Evolutionary conservation across 2,888 invertebrate genomes (phyloP).

Genomic region (Caradrina clavipalpis): DNA sequence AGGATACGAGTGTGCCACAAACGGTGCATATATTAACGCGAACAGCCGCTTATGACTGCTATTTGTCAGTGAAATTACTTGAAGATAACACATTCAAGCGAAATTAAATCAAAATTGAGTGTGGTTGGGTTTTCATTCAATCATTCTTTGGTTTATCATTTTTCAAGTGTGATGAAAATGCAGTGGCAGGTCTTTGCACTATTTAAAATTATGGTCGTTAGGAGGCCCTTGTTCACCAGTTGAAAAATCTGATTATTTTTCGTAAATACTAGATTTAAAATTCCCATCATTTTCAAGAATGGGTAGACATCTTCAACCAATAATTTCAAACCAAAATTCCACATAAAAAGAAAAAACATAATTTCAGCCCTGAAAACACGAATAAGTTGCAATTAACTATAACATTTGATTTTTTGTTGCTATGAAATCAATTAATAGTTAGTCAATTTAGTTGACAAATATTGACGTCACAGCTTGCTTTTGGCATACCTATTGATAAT

Average conservation of each 20-base stretch:
- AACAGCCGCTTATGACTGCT: slow-evolving; percentile 56
- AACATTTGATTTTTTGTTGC: too few relatives aligned
- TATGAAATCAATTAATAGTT: too few relatives aligned
- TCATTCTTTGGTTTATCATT: background rate
- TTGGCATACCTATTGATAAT: too few relatives aligned
- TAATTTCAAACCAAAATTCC: too few relatives aligned
- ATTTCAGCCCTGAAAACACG: too few relatives aligned
- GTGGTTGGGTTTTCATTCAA: slow-evolving; percentile 4
- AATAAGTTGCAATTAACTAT: too few relatives aligned
- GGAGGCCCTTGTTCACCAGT: background rate
- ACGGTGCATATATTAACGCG: slow-evolving; percentile 66
- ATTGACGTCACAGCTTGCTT: too few relatives aligned
- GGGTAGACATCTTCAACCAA: too few relatives aligned
- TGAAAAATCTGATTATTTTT: too few relatives aligned
- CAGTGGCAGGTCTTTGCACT: background rate
- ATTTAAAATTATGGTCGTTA: background rate
- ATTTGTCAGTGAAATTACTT: slow-evolving; percentile 63
- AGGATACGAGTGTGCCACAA: slow-evolving; percentile 45
- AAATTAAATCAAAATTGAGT: slow-evolving; percentile 27
- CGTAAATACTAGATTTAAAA: background rate
- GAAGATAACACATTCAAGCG: slow-evolving; percentile 35
- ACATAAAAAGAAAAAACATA: too few relatives aligned
- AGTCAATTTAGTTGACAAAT: too few relatives aligned
- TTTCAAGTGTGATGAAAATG: too few relatives aligned
- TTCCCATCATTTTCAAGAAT: background rate